Base-by-base conservation (phyloP, 2,888 invertebrate species). In the Drosophila testacea region DNA sequence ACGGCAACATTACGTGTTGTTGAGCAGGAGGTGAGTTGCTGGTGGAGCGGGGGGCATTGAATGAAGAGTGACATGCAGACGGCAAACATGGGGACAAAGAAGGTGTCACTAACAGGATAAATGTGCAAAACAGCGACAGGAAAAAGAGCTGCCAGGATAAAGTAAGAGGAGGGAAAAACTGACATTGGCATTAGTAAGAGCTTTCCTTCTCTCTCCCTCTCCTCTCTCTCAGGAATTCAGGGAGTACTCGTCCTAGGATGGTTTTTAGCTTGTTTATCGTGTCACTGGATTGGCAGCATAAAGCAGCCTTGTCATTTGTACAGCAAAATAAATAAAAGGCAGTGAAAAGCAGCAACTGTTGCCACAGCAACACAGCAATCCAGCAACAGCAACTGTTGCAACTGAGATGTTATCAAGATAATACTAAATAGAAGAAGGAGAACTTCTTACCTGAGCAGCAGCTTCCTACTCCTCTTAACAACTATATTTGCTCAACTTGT, bases 101-200 rank as follows among this genome's bases (percentile, higher is more conserved):
- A 84, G 88, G 88, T 84, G 84, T 84, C 84, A 88, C 89, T 88
- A 84, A 79, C 84, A 88, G 84, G 86, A 84, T 89, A 84, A 84
- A 89, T 85, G 83, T 83, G 83, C 73, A 89, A 82, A 87, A 69
- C 89, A 84, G 88, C 89, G 88, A 87, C 84, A 67, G 84, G 78
- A 86, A 83, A 83, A 83, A 83, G 89, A 83, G 83, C 83, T 89
- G 73, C 84, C 83, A 88, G 60, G 47, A 56, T 59, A 47, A 38
- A 57, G 36, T 46, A 46, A 28, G 16, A 47, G 50, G 39, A 5
- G 13, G 55, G 6, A 44, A 22, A 10, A 13, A 3, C 22, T 16
- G 34, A 10, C 28, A n/a, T 30, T 9, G 36, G 39, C 41, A 51
- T 32, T 42, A 55, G 55, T 16, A 32, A 42, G 16, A 71, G 73